Evolutionary conservation across 2,113 vertebrate species (phyloP), one percentile per base, ranked within the genome.

Genomic region (Ammodytes dubius): DNA sequence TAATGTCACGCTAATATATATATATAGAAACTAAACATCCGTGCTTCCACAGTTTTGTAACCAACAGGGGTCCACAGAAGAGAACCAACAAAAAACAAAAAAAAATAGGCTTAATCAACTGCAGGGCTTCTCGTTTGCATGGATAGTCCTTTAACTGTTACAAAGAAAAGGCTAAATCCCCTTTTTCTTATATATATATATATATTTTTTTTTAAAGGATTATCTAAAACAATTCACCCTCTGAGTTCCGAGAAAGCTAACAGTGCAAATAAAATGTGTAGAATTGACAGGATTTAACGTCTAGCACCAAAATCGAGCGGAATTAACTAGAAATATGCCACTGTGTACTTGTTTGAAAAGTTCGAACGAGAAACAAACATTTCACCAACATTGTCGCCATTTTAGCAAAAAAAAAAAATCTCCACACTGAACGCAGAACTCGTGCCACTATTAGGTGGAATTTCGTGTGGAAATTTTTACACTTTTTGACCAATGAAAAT

Each of bases 261-360:
- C 77, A 83, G 86, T 87, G 85, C 86, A 86, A 64, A 70, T 10
- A 17, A 82, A 82, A 15, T 45, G 75, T 42, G 75, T 8, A 69
- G 65, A 59, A 75, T 53, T 59, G 77, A 73, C 76, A 79, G 82
- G 79, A 40, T 52, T 82, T 7, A 5, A 83, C n/a, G 6, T 77
- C 81, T 71, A 90, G 90, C 89, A 90, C 82, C 81, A 57, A 3
- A 27, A 15, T 67, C 75, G 64, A 46, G 9, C 63, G 61, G 70
- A 70, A 47, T 70, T 8, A 70, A 76, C 54, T 1, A 9, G 61
- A 79, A 74, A 66, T 52, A 2, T 39, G 43, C 58, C 63, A 10
- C 14, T 6, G 57, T 56, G 27, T 11, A 10, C 39, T n/a, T 4
- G 58, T 19, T 65, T 13, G 46, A 3, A 11, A 2, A 53, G 7